Evolutionary conservation across 2,888 invertebrate species (phyloP), one percentile per base, ranked within the genome.

Genomic region (Crepidodera aurea): DNA sequence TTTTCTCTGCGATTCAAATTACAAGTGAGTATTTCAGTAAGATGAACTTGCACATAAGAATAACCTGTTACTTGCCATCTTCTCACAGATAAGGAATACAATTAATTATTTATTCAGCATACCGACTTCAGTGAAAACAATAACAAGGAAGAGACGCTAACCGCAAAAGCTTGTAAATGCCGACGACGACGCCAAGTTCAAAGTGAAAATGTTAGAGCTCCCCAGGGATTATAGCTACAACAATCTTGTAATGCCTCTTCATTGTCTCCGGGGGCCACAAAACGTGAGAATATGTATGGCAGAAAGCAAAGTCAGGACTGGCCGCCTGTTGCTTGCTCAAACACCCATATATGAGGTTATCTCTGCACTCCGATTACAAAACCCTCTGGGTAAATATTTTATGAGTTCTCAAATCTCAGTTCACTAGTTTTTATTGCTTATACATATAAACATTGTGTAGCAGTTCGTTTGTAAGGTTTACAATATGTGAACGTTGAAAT

Each of bases 181-280:
- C 71, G 72, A 66, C 73, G 72, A 71, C 67, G 73, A 73, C 75
- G 72, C 72, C 71, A 70, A 76, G 73, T 76, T 73, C 72, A 77
- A 76, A 75, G 76, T 77, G 76, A 77, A 78, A 77, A 76, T 74
- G 77, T 77, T 76, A 77, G 71, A 75, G 75, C 75, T 77, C 78
- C 69, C 75, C 44, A 32, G 78, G 77, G 78, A 79, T 79, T 78
- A 77, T 74, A 76, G 75, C 73, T 74, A 77, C 77, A 78, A 77
- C 77, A 78, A 78, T 78, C 77, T 77, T 76, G 78, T 78, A 69
- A 71, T 76, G 75, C 74, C 71, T 68, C 65, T 66, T 67, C 70
- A 65, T 69, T 68, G 71, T 73, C 75, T 75, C 76, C 69, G 71
- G 74, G 75, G 76, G 73, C 29, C 39, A 70, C 72, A 62, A 73